Conservation (phyloP, 2,888 invertebrate genomes). For the Brachypterus glaber region DNA sequence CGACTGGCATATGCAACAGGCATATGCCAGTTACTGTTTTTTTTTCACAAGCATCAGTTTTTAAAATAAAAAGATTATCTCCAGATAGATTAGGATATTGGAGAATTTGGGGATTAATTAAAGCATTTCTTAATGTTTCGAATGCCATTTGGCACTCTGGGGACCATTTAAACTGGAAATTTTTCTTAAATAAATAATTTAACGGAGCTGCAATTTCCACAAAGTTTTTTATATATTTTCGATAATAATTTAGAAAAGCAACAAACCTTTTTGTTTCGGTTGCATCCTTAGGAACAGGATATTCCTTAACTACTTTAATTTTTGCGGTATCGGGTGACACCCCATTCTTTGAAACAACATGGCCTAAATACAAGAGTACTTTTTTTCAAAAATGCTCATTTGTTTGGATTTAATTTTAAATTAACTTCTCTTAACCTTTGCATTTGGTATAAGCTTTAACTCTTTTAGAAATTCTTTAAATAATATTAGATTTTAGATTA, state of each 20-base stretch:
- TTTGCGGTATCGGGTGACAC: conserved; percentile 16
- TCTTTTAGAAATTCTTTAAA: no score
- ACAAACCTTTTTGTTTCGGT: conserved; percentile 18
- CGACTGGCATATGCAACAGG: no score
- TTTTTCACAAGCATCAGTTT: conserved; percentile 15
- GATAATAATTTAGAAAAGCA: conserved; percentile 19
- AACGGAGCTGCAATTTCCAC: conserved; percentile 14
- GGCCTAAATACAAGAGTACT: conserved; percentile 18
- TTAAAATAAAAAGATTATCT: conserved; percentile 11
- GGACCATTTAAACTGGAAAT: conserved; percentile 13
- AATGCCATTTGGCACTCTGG: conserved; percentile 17
- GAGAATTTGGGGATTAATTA: conserved; percentile 13
- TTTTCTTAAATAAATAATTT: conserved; percentile 17
- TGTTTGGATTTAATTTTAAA: conserved; percentile 21
- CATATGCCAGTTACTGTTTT: no score
- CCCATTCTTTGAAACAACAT: conserved; percentile 15
- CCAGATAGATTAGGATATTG: conserved; percentile 16
- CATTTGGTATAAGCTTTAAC: no score
- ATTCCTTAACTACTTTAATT: conserved; percentile 15
- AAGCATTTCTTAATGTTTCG: conserved; percentile 13
- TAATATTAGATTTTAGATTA: no score
- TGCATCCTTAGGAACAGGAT: conserved; percentile 17
- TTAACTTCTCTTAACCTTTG: conserved; percentile 13
- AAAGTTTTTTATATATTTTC: conserved; percentile 17
- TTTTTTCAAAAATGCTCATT: conserved; percentile 21